A percentile compares a stretch with the other conserved stretches of the same genome.
These are phyloP conservation scores for Drosophila novamexicana DNA, from an alignment of 1,140 invertebrate species.

Conservation along the genomic window DNA sequence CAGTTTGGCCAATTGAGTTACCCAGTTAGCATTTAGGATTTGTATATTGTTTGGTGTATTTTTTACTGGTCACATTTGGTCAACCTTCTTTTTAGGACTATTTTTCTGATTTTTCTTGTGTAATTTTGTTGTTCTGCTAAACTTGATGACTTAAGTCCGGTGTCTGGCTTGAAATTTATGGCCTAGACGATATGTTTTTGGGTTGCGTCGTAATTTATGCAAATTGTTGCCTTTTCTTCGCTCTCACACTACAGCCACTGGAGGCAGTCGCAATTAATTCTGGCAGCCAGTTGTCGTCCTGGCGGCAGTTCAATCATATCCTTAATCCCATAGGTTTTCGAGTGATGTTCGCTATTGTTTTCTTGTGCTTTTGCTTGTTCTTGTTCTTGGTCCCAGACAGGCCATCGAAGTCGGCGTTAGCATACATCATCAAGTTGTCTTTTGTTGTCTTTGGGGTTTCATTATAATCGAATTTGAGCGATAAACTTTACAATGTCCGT, in stretches of 20 bases:
- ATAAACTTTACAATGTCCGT: slow-evolving; percentile 70
- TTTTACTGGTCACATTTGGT: slow-evolving; percentile 48
- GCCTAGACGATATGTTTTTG: slow-evolving; percentile 56
- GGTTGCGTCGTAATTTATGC: slow-evolving; percentile 66
- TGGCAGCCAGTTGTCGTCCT: slow-evolving; percentile 39
- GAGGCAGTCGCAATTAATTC: slow-evolving; percentile 64
- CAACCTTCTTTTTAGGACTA: slow-evolving; percentile 20
- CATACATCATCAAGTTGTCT: slow-evolving; percentile 36
- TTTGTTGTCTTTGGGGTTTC: slow-evolving; percentile 68
- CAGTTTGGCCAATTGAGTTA: slow-evolving; percentile 26
- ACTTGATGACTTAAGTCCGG: slow-evolving; percentile 73
- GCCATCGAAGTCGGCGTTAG: slow-evolving; percentile 15
- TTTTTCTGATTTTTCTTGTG: slow-evolving; percentile 21
- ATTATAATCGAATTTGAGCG: slow-evolving; percentile 76
- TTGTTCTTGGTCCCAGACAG: background rate
- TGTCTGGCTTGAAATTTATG: slow-evolving; percentile 68
- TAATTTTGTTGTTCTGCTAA: background rate
- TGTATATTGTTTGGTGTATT: slow-evolving; percentile 5
- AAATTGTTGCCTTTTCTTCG: slow-evolving; percentile 63
- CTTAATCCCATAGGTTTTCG: slow-evolving; percentile 49
- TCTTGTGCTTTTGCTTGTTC: slow-evolving; percentile 11
- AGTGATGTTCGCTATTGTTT: slow-evolving; percentile 26
- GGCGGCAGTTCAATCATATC: slow-evolving; percentile 69
- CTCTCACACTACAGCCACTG: background rate
- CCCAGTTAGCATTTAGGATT: slow-evolving; percentile 15